Evolutionary conservation across 2,113 vertebrate species (phyloP), one percentile per base, ranked within the genome.

Genomic region (Heterocephalus glaber): DNA sequence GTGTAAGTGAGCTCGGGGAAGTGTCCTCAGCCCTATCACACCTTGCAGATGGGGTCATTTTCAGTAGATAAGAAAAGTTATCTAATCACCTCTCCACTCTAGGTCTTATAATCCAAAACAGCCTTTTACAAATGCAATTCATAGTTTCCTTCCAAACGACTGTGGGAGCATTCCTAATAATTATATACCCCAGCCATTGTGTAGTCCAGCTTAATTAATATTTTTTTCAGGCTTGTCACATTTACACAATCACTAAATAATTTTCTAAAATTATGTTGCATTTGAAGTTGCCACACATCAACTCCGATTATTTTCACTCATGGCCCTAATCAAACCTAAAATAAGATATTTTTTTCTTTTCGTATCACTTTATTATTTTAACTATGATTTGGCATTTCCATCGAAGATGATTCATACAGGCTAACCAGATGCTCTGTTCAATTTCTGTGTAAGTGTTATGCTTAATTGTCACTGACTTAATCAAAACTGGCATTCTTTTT

Each of bases 141-240:
- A 65, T 3, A 66, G 24, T 72, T 95, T 89, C 22, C 85, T 92
- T 95, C 65, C 56, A 49, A 91, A 89, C 47, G 72, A 63, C 74
- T 60, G n/a, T 79, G 76, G 72, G 61, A 87, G 70, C 68, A 58
- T 85, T 60, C 81, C 80, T 96, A 82, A 92, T 95, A 95, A 96
- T 83, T 94, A 72, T 60, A 81, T 52, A 85, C 82, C 54, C 77
- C 90, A 77, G 89, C 58, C 66, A 92, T 44, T 82, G 94, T 49
- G 77, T 24, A 92, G 92, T 90, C 76, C 83, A 83, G 70, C 87
- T 97, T 96, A 96, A 97, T 97, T 93, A 96, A 92, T 87, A 94
- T 96, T 95, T 76, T n/a, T 88, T 88, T 72, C 68, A 95, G 90
- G 54, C 93, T 89, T 83, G 72, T 92, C 84, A 92, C 85, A 96